These are phyloP conservation scores for Sebastes paucispinis DNA, from an alignment of 2,797 vertebrate genomes.

Conservation along the genomic window DNA sequence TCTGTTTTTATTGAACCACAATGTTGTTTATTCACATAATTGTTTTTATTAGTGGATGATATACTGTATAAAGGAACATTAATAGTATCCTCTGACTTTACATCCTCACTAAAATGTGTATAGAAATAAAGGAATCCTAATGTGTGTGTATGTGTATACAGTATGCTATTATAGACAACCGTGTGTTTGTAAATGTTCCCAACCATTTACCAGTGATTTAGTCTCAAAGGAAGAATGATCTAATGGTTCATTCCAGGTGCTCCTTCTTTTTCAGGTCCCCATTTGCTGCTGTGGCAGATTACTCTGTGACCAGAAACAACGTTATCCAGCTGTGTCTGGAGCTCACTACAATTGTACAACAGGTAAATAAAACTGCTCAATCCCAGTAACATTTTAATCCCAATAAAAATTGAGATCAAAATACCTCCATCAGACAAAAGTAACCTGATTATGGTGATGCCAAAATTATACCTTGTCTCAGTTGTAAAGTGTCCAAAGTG, in stretches of 20 bases:
- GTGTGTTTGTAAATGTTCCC: conserved; percentile 7
- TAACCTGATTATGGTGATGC: neutral
- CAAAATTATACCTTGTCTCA: neutral
- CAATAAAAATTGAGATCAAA: neutral
- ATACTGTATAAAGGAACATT: neutral
- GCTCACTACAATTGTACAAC: conserved; percentile 98
- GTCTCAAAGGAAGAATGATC: conserved; percentile 75
- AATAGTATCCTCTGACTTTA: neutral
- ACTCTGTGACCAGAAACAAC: conserved; percentile 97
- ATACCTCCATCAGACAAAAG: neutral
- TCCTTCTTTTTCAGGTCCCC: conserved; percentile 92
- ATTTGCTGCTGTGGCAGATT: conserved; percentile 98
- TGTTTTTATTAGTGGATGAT: neutral
- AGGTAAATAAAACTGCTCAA: conserved; percentile 78
- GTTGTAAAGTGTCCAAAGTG: neutral
- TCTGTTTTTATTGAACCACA: neutral
- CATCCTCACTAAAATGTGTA: neutral
- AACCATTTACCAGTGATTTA: conserved; percentile 56
- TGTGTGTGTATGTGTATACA: neutral
- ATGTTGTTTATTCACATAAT: neutral
- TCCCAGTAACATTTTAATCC: neutral
- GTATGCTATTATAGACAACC: neutral
- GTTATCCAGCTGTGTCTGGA: conserved; percentile 99
- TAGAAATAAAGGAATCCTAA: neutral
- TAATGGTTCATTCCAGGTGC: conserved; percentile 86